Evolutionary conservation across 2,797 vertebrate species (phyloP).

Genomic region (Chiroxiphia lanceolata): DNA sequence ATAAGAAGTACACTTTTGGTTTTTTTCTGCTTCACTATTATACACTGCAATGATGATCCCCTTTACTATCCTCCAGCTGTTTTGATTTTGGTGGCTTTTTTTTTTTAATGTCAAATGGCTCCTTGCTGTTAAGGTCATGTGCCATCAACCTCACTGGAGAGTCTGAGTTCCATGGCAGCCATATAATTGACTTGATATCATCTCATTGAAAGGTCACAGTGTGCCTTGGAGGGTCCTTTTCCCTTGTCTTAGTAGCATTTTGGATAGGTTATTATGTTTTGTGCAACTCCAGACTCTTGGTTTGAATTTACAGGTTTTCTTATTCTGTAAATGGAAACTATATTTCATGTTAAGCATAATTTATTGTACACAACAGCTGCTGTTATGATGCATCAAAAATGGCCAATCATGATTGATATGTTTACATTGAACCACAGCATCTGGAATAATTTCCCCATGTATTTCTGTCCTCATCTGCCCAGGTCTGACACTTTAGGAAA

Average conservation of each 20-base stretch:
- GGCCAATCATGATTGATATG: not conserved
- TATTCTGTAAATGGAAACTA: not conserved
- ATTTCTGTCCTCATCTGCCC: not conserved
- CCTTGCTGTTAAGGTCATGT: constrained; percentile 1
- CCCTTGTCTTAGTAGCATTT: not conserved
- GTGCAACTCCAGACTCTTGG: not conserved
- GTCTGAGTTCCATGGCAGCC: not conserved
- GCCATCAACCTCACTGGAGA: not conserved
- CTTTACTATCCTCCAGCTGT: not conserved
- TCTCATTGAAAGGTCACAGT: constrained; percentile 21
- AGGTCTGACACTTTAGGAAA: not conserved
- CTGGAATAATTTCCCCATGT: not conserved
- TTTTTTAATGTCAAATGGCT: not conserved
- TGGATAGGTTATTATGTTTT: not conserved
- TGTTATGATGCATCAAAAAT: not conserved
- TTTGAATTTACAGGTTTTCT: not conserved
- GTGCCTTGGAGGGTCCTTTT: not conserved
- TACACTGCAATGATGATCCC: not conserved
- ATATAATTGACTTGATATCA: not conserved
- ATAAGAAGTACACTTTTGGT: not conserved
- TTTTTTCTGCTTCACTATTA: not conserved
- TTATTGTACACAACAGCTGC: not conserved
- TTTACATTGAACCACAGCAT: constrained; percentile 7
- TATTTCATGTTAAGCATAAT: not conserved
- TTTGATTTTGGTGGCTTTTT: not conserved